Evolutionary conservation across 2,797 vertebrate species (phyloP), one percentile per base, ranked within the genome.

Genomic region (Trachops cirrhosus): DNA sequence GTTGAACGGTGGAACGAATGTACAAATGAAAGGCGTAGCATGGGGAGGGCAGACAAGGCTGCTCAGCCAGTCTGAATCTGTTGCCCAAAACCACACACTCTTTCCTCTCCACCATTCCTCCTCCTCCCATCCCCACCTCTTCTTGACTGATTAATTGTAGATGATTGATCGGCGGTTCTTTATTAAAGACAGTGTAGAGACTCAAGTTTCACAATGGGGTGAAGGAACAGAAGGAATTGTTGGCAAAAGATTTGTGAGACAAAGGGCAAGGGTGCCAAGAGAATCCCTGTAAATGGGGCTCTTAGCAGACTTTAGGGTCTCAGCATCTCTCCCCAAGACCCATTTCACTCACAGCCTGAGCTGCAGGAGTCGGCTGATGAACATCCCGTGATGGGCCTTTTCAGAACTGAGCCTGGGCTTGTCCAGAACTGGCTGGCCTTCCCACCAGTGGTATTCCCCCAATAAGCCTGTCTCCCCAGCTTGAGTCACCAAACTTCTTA

Each of bases 141-240:
- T 54, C 68, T 44, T 78, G 77, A 64, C 44, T 48, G 62, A 93
- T 75, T 39, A 64, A 79, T 24, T 75, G 68, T 44, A 90, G 54
- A n/a, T 46, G 29, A 78, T 26, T 77, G 70, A 82, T 87, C 29
- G 0, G 29, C 1, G 1, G 21, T 22, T 90, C 34, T 57, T 59
- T 83, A 50, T 57, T 84, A 86, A 89, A 91, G 75, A 77, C 59
- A 41, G n/a, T n/a, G 24, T 64, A 37, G 46, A 88, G 39, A 79
- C 32, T 89, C 64, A 84, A 26, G 46, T 84, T 91, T 41, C 24
- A 39, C 64, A 26, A 3, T 32, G 57, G 16, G 29, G 48, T 68
- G 52, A 62, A 86, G 39, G 46, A 62, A 26, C 22, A 15, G 50
- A 59, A 52, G 22, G 57, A 7, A 19, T 41, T 48, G 29, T 8